Conservation (phyloP, 2,797 vertebrate genomes). For the Neostethus bicornis region DNA sequence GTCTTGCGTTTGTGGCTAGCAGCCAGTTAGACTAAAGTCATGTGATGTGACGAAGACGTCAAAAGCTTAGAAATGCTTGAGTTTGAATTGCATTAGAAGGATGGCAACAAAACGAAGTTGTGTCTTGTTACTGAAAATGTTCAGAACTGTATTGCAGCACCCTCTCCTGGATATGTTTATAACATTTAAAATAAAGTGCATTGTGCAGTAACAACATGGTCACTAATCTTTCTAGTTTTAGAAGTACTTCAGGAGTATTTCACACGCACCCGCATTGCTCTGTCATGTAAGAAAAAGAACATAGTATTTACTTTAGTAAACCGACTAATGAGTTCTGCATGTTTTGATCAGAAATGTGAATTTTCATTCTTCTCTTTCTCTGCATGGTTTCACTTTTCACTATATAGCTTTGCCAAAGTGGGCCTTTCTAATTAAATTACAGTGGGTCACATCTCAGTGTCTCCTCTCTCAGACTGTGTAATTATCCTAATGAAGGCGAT, state of each 20-base stretch:
- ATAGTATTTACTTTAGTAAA: slow-evolving; percentile 27
- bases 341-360: slow-evolving; percentile 4
- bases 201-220: not conserved
- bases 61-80: not conserved
- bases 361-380: not conserved
- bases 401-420: slow-evolving; percentile 29
- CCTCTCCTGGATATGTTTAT: slow-evolving; percentile 55
- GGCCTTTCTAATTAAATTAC: slow-evolving; percentile 59
- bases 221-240: slow-evolving; percentile 10
- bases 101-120: not conserved
- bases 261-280: too few species aligned
- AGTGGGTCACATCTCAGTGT: slow-evolving; percentile 38
- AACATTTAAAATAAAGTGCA: not conserved
- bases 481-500: slow-evolving; percentile 65
- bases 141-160: slow-evolving; percentile 24
- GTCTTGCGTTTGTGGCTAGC: slow-evolving; percentile 12
- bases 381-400: not conserved
- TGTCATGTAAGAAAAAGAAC: too few species aligned
- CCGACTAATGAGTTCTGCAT: slow-evolving; percentile 18
- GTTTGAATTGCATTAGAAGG: slow-evolving; percentile 9
- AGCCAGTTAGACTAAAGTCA: not conserved
- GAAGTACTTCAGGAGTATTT: too few species aligned
- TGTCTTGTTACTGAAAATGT: not conserved
- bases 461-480: slow-evolving; percentile 51
- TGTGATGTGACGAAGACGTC: not conserved